Evolutionary conservation across 2,888 invertebrate genomes (phyloP), one percentile per base, ranked within the genome.

Genomic region (Oeneis ivallda): DNA sequence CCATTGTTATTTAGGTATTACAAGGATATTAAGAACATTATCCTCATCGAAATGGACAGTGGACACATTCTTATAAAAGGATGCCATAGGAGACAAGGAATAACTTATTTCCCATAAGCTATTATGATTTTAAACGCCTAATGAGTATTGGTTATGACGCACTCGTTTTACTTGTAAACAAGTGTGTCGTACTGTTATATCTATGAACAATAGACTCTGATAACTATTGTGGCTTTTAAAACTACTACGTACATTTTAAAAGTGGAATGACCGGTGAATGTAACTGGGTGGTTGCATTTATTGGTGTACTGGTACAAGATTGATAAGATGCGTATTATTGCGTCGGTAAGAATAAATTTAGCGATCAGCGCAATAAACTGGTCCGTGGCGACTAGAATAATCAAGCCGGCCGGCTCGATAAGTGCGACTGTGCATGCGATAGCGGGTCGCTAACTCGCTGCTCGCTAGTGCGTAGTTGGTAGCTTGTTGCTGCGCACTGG

Each of bases 351-450:
- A 66, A 59, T 66, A 62, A 56, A 64, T 69, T 64, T 65, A 66
- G 66, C 64, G 50, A 62, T 68, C 58, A 59, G 64, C 64, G 67
- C 58, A 68, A 69, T 69, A 70, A 26, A 67, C 50, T 69, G 62
- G 65, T 67, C 68, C 53, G 64, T 53, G 66, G 65, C 60, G 67
- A 67, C 68, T 70, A 65, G 70, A 68, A 68, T 67, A 70, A 71
- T 69, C 66, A 70, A 49, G 67, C 72, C 72, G 71, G 73, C 72
- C 72, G 72, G 73, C 59, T 65, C 64, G 73, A 72, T 73, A 69
- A 70, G 65, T 66, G 63, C 61, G 56, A 65, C 63, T 63, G 66
- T 62, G 65, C 63, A 52, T 60, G 65, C 65, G 64, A 64, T 68
- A 62, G 63, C 39, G 62, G 68, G 56, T 49, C 47, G 62, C 62